Evolutionary conservation across 2,113 vertebrate species (phyloP), one percentile per base, ranked within the genome.

Genomic region (Parotia lawesii): DNA sequence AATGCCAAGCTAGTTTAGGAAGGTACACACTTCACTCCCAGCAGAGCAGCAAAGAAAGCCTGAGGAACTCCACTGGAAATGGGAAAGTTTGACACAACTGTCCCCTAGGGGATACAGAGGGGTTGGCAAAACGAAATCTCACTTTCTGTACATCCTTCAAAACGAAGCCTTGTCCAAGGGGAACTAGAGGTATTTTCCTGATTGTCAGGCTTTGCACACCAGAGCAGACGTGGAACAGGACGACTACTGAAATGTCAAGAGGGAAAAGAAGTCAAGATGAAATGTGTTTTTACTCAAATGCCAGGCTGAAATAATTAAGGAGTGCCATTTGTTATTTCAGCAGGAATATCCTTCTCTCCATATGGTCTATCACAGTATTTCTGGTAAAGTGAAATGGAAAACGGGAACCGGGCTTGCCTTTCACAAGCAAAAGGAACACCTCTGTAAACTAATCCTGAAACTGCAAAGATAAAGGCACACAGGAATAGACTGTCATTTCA

Each of bases 401-500:
- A 66, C 0, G 29, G 64, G 54, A 89, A 42, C 38, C 0, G 0
- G 57, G 27, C 38, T 73, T 65, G 25, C 50, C 58, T 72, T 79
- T 70, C 42, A 37, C 47, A 74, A 65, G 60, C 20, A 40, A 79
- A 78, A 35, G 27, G 29, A 81, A 37, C 75, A 83, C 37, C 24
- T 89, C 65, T 11, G 12, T 53, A 65, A 80, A 15, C 19, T 35
- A 75, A 62, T 53, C 89, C 50, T 50, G 40, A 90, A 94, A 71
- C 9, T 42, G 77, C 75, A 56, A 35, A 78, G 50, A 78, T 80
- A 79, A 87, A 96, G 78, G 71, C 37, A 67, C 78, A 51, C 44
- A 67, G 75, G 85, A 91, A 25, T 27, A 67, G 77, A 40, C 71
- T 35, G 62, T 70, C 27, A 3, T 86, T 95, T 95, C 76, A 45